Evolutionary conservation across 2,888 invertebrate species (phyloP).

Genomic region (Itoplectis maculator): DNA sequence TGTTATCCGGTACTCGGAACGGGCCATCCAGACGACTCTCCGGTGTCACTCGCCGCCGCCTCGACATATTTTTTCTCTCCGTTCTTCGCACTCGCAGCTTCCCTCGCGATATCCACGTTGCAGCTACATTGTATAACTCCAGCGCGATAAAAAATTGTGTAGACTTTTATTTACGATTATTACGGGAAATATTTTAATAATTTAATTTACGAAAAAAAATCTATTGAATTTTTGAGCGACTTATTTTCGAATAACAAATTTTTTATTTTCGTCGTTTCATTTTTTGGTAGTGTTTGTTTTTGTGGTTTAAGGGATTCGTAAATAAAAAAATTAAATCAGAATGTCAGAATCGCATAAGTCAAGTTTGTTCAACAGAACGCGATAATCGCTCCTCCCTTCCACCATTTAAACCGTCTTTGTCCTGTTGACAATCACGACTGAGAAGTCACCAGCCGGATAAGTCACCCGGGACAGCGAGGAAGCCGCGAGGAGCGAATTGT

Average conservation of each 20-base stretch:
- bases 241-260: too few relatives aligned
- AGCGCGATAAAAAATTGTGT: conserved; percentile 22
- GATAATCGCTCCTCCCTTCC: too few relatives aligned
- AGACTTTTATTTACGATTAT: not conserved
- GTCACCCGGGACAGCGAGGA: not conserved
- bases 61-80: conserved; percentile 40
- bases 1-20: conserved; percentile 61
- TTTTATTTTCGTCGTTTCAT: too few relatives aligned
- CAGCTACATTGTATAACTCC: conserved; percentile 49
- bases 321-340: too few relatives aligned
- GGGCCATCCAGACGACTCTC: conserved; percentile 49
- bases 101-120: conserved; percentile 43
- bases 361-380: too few relatives aligned
- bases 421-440: not conserved
- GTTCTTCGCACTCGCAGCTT: conserved; percentile 7
- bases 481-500: conserved; percentile 31
- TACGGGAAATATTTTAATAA: too few relatives aligned
- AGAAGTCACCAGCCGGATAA: not conserved
- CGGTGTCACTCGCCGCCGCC: conserved; percentile 57
- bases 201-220: too few relatives aligned
- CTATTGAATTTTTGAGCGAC: too few relatives aligned
- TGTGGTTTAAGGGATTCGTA: too few relatives aligned
- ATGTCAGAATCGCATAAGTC: too few relatives aligned
- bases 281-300: too few relatives aligned
- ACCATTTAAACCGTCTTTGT: not conserved